phyloP scores from a whole-genome alignment of 2,113 vertebrate genomes.

The Malurus elegans region DNA sequence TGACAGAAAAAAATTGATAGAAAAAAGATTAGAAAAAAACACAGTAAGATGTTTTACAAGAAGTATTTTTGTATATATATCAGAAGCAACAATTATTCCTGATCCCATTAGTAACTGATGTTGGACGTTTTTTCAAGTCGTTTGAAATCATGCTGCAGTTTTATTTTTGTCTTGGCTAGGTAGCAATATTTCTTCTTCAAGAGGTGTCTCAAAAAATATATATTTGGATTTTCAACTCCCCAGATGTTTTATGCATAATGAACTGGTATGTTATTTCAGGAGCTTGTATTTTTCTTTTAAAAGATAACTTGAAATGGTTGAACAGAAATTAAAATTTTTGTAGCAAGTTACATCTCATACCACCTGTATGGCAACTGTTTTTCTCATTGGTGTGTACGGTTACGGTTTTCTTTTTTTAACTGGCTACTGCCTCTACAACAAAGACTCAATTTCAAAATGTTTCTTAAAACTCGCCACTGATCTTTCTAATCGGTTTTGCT shows the following conservation, averaged over 20 bases:
- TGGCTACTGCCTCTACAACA: not conserved
- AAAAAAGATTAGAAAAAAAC: not conserved
- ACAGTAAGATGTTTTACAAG: not conserved
- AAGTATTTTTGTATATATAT: not conserved
- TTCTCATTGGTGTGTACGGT: not conserved
- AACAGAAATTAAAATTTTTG: not conserved
- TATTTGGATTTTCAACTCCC: not conserved
- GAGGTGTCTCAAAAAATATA: not conserved
- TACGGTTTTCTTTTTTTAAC: not conserved
- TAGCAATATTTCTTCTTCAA: not conserved
- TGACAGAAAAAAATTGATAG: not conserved
- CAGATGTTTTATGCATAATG: not conserved
- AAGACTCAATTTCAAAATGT: not conserved
- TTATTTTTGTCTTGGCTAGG: not conserved
- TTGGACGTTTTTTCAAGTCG: not conserved
- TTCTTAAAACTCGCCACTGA: not conserved
- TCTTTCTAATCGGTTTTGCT: not conserved
- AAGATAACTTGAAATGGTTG: not conserved
- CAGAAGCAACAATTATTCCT: not conserved
- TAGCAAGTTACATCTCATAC: not conserved
- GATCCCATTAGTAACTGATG: not conserved
- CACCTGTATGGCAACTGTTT: rapidly evolving
- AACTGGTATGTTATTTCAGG: not conserved
- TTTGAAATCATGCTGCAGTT: not conserved
- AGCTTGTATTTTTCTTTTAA: not conserved